These are phyloP conservation scores for Lepidocyrtinus sp. DNA, from an alignment of 2,888 invertebrate species.

Conservation along the genomic window DNA sequence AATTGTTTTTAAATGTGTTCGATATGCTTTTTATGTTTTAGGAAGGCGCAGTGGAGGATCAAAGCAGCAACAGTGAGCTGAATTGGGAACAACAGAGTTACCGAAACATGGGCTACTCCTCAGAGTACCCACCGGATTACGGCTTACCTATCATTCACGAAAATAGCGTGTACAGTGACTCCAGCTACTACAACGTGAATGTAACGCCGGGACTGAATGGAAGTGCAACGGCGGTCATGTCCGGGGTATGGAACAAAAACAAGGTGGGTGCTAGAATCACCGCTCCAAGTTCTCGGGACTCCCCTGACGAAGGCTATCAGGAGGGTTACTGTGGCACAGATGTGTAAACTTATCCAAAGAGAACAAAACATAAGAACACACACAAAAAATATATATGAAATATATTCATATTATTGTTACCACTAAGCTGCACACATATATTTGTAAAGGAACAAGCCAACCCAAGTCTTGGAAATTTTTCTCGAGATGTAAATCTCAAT, in stretches of 20 bases:
- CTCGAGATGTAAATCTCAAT: too few relatives aligned
- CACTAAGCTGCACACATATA: background rate
- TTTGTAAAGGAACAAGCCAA: background rate
- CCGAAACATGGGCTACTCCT: conserved; percentile 68
- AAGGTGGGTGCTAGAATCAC: conserved; percentile 75
- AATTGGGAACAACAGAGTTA: conserved; percentile 70
- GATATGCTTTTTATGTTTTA: too few relatives aligned
- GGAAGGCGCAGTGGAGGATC: conserved; percentile 68
- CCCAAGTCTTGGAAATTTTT: too few relatives aligned
- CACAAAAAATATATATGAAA: background rate
- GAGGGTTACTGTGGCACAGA: conserved; percentile 91
- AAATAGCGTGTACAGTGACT: conserved; percentile 69
- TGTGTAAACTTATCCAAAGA: conserved; percentile 76
- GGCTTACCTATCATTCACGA: conserved; percentile 79
- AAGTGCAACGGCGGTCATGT: conserved; percentile 76
- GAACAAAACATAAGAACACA: background rate
- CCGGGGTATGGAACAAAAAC: conserved; percentile 88
- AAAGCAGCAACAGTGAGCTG: conserved; percentile 70
- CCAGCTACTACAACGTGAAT: conserved; percentile 64
- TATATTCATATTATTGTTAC: conserved; percentile 3
- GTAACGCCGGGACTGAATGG: conserved; percentile 57
- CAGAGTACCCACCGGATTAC: conserved; percentile 83
- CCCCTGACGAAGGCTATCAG: conserved; percentile 92
- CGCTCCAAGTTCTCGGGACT: conserved; percentile 77
- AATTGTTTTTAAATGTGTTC: too few relatives aligned